These are phyloP conservation scores for Lepidocyrtoides sp. DNA, from an alignment of 2,888 invertebrate genomes.

Conservation along the genomic window DNA sequence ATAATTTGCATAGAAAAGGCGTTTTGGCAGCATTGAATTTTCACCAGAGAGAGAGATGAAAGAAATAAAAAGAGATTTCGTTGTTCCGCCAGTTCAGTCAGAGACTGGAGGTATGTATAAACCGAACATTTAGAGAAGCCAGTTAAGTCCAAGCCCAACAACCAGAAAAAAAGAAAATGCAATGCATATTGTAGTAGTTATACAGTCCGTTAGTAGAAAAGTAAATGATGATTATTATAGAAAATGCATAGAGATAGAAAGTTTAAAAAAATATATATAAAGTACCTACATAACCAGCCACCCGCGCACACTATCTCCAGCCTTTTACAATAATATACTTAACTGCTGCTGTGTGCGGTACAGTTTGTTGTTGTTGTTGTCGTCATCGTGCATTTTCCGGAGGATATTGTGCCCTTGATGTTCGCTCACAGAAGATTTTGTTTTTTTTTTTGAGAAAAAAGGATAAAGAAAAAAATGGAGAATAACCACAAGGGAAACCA, in stretches of 20 bases:
- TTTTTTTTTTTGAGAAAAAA: background rate
- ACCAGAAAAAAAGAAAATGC: slow-evolving; percentile 58
- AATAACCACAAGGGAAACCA: slow-evolving; percentile 59
- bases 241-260: slow-evolving; percentile 29
- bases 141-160: slow-evolving; percentile 24
- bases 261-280: background rate
- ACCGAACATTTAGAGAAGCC: background rate
- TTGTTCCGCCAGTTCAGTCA: slow-evolving; percentile 33
- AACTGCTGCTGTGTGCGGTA: background rate
- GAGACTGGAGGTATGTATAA: background rate
- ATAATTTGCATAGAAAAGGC: slow-evolving; percentile 85
- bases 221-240: slow-evolving; percentile 6
- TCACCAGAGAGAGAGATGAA: slow-evolving; percentile 53
- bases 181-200: slow-evolving; percentile 67
- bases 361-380: slow-evolving; percentile 25
- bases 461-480: slow-evolving; percentile 37
- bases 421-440: background rate
- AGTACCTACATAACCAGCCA: background rate
- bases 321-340: too few relatives aligned
- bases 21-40: slow-evolving; percentile 84
- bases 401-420: slow-evolving; percentile 73
- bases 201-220: background rate
- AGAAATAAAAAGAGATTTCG: slow-evolving; percentile 64
- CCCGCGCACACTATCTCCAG: slow-evolving; percentile 2
- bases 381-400: slow-evolving; percentile 62